Conservation (phyloP, 2,113 vertebrate species). For the Athene cunicularia region DNA sequence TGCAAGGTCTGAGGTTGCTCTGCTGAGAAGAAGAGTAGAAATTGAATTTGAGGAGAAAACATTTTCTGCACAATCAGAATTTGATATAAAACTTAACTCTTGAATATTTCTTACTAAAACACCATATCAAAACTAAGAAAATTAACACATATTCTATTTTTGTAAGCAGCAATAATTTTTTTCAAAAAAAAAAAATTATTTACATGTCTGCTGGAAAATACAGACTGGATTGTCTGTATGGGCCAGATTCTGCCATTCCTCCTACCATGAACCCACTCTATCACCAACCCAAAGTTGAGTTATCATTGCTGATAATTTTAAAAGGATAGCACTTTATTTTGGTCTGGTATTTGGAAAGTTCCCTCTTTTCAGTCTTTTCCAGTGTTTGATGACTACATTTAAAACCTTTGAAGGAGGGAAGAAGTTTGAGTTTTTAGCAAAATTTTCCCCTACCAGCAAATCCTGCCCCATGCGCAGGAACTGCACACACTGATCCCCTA, state of each 20-base stretch:
- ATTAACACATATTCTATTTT: background rate
- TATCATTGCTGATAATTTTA: background rate
- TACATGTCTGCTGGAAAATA: background rate
- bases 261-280: background rate
- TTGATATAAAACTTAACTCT: background rate
- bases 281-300: background rate
- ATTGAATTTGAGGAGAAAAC: background rate
- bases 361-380: background rate
- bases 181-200: fast-evolving
- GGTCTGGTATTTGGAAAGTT: background rate
- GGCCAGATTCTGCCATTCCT: background rate
- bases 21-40: background rate
- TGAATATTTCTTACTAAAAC: background rate
- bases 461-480: fast-evolving
- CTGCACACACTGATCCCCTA: fast-evolving
- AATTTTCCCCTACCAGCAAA: background rate
- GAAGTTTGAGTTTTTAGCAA: background rate
- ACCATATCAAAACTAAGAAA: background rate
- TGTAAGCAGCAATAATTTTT: background rate
- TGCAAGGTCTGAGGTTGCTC: background rate
- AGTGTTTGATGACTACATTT: background rate
- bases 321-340: background rate
- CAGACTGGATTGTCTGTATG: background rate
- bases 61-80: background rate
- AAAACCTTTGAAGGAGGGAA: background rate